Base-by-base conservation (phyloP, 2,113 vertebrate species). In the Sturnira hondurensis region DNA sequence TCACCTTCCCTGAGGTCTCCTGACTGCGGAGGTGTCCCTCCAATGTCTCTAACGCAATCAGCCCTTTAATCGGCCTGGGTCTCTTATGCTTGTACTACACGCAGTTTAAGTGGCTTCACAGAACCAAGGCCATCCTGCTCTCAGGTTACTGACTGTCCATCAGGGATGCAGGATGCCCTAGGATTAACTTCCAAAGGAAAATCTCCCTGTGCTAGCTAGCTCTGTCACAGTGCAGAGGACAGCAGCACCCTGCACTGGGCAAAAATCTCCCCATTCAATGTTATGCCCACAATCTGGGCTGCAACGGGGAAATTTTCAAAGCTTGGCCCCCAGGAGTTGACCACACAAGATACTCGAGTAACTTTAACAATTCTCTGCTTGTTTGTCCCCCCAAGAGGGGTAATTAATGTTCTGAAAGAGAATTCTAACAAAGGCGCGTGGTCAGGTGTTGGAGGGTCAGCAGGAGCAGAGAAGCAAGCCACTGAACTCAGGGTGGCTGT, bases 401-500 rank as follows among this genome's bases (percentile, higher is more conserved):
- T 54, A 93, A 95, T 88, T 71, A 36, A 63, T 54, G 33, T 78
- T 88, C n/a, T 78, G n/a, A 84, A 89, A 91, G 63, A 91, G 36
- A 88, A 41, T 86, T 82, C 58, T 67, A 15, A 61, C 77, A 84
- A 19, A 80, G 81, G 43, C 38, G 5, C n/a, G n/a, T 36, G 68
- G 38, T 81, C 87, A 95, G 61, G 24, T 63, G 43, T 76, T 31
- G 7, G 38, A 38, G 71, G 26, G 19, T 36, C 54, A 77, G 47
- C 61, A 85, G 85, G 45, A 73, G 10, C 31, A 78, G 84, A 14
- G 9, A 83, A 67, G 58, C 74, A 84, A 93, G 52, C 36, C 15
- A 9, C 0, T 76, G 76, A 93, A 73, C 74, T 28, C 43, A 50
- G 50, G 73, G n/a, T 15, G 19, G 71, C 54, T 31, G 20, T 70